phyloP scores from a whole-genome alignment of 2,113 vertebrate species.

The Motacilla tschutschensis region DNA sequence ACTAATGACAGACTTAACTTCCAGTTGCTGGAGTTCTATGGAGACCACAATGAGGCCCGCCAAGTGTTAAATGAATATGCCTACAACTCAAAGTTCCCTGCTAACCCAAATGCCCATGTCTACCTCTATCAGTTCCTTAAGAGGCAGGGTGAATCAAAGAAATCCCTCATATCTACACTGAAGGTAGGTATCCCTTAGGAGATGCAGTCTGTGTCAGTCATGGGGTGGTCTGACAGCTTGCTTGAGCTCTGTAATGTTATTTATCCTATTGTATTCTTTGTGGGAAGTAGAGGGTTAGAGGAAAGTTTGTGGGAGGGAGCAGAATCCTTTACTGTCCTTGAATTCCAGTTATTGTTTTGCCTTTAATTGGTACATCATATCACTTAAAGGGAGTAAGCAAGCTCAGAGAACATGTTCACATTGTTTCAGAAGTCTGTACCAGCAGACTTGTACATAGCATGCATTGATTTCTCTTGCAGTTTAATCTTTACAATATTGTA shows the following conservation, averaged over 20 bases:
- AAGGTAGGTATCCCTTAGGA: conserved; percentile 71
- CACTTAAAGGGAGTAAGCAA: not conserved
- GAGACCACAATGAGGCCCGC: conserved; percentile 71
- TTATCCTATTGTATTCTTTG: not conserved
- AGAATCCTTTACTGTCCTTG: not conserved
- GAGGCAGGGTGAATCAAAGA: conserved; percentile 67
- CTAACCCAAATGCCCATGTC: conserved; percentile 90
- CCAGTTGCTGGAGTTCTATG: conserved; percentile 89
- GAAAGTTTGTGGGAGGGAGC: not conserved
- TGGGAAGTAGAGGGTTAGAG: not conserved
- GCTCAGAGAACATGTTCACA: rapidly evolving
- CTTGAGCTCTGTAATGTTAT: not conserved
- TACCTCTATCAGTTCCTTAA: conserved; percentile 87
- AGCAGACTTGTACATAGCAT: not conserved
- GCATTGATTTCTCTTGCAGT: not conserved
- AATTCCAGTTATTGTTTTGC: not conserved
- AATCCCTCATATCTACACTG: conserved; percentile 73
- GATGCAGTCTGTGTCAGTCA: not conserved
- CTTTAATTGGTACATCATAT: not conserved
- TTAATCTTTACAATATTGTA: not conserved
- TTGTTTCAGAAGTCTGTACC: not conserved
- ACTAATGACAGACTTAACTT: not conserved
- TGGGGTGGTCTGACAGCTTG: not conserved
- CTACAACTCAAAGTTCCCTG: conserved; percentile 81
- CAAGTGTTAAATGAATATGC: conserved; percentile 85